Evolutionary conservation across 2,113 vertebrate genomes (phyloP), one percentile per base, ranked within the genome.

Genomic region (Hiodon tergisus): DNA sequence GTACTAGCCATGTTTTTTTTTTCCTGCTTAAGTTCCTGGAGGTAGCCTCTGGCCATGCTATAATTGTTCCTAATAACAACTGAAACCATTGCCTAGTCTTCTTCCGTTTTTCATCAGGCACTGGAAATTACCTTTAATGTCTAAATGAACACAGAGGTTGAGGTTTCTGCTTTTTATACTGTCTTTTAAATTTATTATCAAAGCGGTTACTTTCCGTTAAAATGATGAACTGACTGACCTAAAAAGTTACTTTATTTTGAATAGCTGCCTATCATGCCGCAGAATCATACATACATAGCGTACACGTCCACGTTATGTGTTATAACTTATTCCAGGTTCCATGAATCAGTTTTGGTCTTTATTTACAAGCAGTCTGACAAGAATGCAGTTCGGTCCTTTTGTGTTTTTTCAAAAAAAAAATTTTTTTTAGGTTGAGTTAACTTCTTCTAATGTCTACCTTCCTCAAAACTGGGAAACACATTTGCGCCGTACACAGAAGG

Each of bases 41-140:
- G 86, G 81, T 90, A 91, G 91, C 88, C 88, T 83, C 88, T 91
- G 87, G 91, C 85, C 86, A 92, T 85, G 83, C 79, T 91, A 81
- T 90, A 94, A 94, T 94, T 94, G 92, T 88, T 91, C 84, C 86
- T 90, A 91, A 90, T 92, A 93, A 91, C 86, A 93, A 92, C 93
- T 93, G 89, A 91, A 93, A 90, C 84, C 83, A 89, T 93, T 93
- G 91, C 86, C 84, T 91, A 84, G 79, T 83, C 86, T 83, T 88
- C 89, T 91, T 90, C 81, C 74, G 11, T 83, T 89, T 89, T 88
- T 89, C 84, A 91, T 89, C 89, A 89, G 81, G 82, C 87, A 71
- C 76, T 82, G 84, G 86, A 90, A 93, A 93, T 93, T 83, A 89
- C 88, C 84, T 88, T 87, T 71, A 10, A 83, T 83, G 85, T 84